A percentile compares a stretch with the other conserved stretches of the same genome.
Evolutionary conservation across 2,888 invertebrate species (phyloP).

Genomic region (Lomographa bimaculata): DNA sequence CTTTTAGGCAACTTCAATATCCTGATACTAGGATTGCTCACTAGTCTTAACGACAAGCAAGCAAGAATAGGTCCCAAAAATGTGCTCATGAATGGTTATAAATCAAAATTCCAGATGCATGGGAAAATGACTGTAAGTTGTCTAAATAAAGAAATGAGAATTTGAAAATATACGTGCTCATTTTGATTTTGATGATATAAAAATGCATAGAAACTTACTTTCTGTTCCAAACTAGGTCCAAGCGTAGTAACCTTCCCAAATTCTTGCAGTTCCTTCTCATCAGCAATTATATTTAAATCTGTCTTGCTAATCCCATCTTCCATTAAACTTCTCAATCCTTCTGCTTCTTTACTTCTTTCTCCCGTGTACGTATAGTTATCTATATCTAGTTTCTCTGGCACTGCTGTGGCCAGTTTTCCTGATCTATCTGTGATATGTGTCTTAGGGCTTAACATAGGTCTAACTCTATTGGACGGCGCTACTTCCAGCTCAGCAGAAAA

Average conservation of each 20-base stretch:
- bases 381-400: constrained; percentile 44
- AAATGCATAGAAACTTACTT: no score
- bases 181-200: no score
- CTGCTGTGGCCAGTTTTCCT: constrained; percentile 51
- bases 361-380: constrained; percentile 65
- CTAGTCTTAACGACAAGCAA: no score
- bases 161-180: no score
- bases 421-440: constrained; percentile 54
- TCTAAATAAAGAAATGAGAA: no score
- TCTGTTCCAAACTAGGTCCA: constrained; percentile 87
- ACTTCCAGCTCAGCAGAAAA: constrained; percentile 89
- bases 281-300: constrained; percentile 72
- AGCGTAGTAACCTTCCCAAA: constrained; percentile 76
- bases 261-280: constrained; percentile 46
- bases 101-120: no score
- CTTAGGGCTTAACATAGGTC: constrained; percentile 32
- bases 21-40: no score
- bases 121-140: no score
- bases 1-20: no score
- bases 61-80: no score
- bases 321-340: constrained; percentile 69
- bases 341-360: constrained; percentile 66
- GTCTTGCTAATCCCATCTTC: constrained; percentile 73
- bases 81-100: no score
- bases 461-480: constrained; percentile 78